Percentiles rank a stretch among this genome's conserved stretches.
These are phyloP conservation scores for Pseudococcus viburni DNA, from an alignment of 2,888 invertebrate genomes.

Conservation along the genomic window DNA sequence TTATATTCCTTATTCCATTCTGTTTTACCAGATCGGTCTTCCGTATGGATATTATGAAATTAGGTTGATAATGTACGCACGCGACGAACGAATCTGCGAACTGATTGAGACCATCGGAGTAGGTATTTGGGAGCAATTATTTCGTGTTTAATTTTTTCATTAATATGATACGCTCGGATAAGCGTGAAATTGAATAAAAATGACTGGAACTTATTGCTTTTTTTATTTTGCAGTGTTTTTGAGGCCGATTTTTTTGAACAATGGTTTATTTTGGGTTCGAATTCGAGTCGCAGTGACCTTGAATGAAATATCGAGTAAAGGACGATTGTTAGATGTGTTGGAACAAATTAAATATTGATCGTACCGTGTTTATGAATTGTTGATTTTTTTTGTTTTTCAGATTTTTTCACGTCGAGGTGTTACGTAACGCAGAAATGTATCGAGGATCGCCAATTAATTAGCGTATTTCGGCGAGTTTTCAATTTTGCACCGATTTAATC, in stretches of 20 bases:
- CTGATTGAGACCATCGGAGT: neutral
- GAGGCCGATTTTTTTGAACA: neutral
- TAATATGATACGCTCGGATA: neutral
- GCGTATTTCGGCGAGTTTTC: no score
- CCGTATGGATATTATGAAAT: neutral
- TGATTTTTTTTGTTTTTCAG: neutral
- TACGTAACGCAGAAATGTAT: no score
- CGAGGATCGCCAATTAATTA: no score
- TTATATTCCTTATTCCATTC: neutral
- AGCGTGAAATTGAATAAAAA: neutral
- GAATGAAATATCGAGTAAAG: neutral
- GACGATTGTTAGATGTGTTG: neutral
- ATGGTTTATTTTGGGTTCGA: neutral
- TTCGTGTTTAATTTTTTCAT: neutral
- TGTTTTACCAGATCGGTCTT: neutral
- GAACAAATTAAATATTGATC: neutral
- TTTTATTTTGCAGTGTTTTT: neutral
- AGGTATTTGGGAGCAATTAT: constrained; percentile 4
- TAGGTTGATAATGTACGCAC: neutral
- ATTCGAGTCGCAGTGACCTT: neutral
- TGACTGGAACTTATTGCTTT: neutral
- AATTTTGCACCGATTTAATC: no score
- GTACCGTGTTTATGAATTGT: neutral
- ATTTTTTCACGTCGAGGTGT: neutral
- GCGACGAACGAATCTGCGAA: no score